Evolutionary conservation across 2,797 vertebrate genomes (phyloP), one percentile per base, ranked within the genome.

Genomic region (Craterocephalus amniculus): DNA sequence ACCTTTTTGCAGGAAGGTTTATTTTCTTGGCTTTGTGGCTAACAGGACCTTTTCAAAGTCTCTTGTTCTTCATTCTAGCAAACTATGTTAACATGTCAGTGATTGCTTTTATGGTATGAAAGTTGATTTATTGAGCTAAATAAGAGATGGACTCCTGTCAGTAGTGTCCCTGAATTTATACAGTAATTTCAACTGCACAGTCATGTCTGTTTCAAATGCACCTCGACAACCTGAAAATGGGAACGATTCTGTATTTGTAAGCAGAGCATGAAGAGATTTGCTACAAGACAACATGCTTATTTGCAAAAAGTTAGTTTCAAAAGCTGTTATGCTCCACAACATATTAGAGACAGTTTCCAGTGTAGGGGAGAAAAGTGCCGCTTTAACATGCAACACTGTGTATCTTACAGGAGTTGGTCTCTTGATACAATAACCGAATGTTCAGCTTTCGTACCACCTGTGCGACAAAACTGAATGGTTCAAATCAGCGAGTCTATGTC

Each of bases 1-100:
- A 60, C 62, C 73, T 78, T 75, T 75, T 68, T 81, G 78, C 57
- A 72, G 36, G 54, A 49, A 43, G 67, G 69, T 70, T 24, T 67
- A 48, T 58, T 59, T 72, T 57, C 74, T 54, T 73, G 45, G 36
- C 38, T 66, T 66, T 78, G 74, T 65, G 77, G 70, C 65, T 59
- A 57, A 76, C 26, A 1, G 52, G 24, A 58, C 59, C 22, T 26
- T 14, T 22, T 43, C 57, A 31, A 16, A 58, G 24, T 8, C 16
- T 35, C 59, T 24, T 11, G 48, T 76, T 80, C 51, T 59, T 74
- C 57, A 61, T 49, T 80, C 58, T 55, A 38, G 40, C 35, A 35
- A 45, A 70, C 48, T 49, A 26, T 14, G 9, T 2, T 58, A 58
- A 45, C 31, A 51, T 29, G 32, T 56, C 8, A 4, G 45, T 57